These are phyloP conservation scores for Picathartes gymnocephalus DNA, from an alignment of 2,113 vertebrate species.

Conservation along the genomic window DNA sequence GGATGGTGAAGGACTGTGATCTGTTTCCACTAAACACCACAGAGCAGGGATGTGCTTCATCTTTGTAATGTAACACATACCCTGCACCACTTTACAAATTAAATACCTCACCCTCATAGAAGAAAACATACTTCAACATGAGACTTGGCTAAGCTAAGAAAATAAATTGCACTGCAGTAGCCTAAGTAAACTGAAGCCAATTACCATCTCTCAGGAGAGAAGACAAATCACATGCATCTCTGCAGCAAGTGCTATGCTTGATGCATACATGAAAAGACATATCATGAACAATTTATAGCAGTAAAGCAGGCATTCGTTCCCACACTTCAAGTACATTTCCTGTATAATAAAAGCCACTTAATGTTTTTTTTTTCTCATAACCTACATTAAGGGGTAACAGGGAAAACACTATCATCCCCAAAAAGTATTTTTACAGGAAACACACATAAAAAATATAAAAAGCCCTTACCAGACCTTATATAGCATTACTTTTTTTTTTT, in stretches of 20 bases:
- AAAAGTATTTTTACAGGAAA: background rate
- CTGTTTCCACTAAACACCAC: background rate
- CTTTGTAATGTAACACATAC: background rate
- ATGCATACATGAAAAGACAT: slow-evolving; percentile 62
- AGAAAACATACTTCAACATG: slow-evolving; percentile 16
- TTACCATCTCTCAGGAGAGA: slow-evolving; percentile 46
- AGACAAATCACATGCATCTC: slow-evolving; percentile 51
- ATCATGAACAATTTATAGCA: slow-evolving; percentile 70
- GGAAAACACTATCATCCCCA: background rate
- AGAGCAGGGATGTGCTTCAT: background rate
- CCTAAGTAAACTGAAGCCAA: slow-evolving; percentile 48
- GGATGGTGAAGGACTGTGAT: background rate
- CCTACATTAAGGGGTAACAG: background rate
- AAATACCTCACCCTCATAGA: background rate
- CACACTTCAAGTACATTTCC: slow-evolving; percentile 33
- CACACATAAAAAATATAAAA: background rate
- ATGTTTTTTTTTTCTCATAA: background rate
- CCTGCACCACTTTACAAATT: background rate
- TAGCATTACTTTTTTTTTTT: background rate
- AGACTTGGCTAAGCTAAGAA: slow-evolving; percentile 7
- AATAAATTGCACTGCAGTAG: slow-evolving; percentile 51
- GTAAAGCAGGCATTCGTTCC: slow-evolving; percentile 3
- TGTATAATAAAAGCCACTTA: slow-evolving; percentile 18
- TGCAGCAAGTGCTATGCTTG: slow-evolving; percentile 50
- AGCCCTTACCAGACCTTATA: background rate